Percentiles rank a stretch among this genome's conserved stretches.
Evolutionary conservation across 2,113 vertebrate species (phyloP).

Genomic region (Platanista minor): DNA sequence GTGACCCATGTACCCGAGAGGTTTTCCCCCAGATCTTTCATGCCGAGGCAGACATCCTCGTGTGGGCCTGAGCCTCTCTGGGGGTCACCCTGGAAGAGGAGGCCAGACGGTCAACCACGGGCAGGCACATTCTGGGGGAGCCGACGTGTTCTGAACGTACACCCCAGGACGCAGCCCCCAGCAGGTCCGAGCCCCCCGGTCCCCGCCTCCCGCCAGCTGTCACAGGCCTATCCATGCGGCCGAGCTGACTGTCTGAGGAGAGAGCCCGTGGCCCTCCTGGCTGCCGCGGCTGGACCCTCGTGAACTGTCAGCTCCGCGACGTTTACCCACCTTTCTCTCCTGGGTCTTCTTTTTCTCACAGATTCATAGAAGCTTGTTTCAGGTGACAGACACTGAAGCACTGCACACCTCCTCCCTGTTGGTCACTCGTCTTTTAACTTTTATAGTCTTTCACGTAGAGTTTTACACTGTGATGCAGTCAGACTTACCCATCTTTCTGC

Average conservation of each 20-base stretch:
- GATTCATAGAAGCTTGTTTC: not conserved
- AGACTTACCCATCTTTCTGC: not conserved
- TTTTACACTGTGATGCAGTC: not conserved
- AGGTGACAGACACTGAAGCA: not conserved
- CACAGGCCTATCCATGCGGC: accelerated
- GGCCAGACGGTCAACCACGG: not conserved
- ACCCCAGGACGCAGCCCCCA: not conserved
- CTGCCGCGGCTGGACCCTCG: not conserved
- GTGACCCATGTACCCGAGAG: accelerated
- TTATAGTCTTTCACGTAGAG: not conserved
- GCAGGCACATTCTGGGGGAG: not conserved
- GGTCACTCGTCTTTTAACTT: not conserved
- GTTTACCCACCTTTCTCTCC: not conserved
- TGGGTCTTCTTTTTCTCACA: not conserved
- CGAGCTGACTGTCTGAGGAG: accelerated
- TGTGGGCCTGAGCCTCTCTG: accelerated
- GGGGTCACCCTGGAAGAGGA: not conserved
- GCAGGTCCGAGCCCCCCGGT: not conserved
- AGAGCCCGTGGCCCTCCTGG: not conserved
- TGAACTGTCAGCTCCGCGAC: not conserved
- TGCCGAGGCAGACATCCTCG: not conserved
- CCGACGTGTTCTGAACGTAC: not conserved
- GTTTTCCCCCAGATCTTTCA: not conserved
- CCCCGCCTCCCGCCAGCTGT: not conserved
- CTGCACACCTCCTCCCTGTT: too few relatives aligned